Base-by-base conservation (phyloP, 2,113 vertebrate species). In the Cryptoleucopteryx plumbea region DNA sequence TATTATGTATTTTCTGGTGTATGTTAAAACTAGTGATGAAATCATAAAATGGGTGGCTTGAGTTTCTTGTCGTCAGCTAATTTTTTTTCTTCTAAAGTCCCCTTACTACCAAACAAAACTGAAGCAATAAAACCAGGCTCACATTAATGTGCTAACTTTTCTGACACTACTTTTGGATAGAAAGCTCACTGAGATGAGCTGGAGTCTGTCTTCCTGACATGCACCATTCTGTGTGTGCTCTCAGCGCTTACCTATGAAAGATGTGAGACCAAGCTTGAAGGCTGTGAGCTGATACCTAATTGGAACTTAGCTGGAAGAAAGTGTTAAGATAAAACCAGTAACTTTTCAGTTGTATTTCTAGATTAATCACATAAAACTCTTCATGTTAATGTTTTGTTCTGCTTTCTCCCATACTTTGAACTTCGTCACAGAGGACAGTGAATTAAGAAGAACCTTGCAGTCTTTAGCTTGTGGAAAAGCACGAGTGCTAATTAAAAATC, bases 401-500 rank as follows among this genome's bases (percentile, higher is more conserved):
- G 43, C 48, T 93, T 85, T 93, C n/a, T 86, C 55, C 47, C 22
- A 8, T 61, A 5, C 73, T 86, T 82, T 77, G 66, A 79, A 84
- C 70, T 93, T 78, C 45, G 75, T 47, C 48, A 34, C 97, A 99
- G 98, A 98, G 98, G 98, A 98, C 78, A 96, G 91, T 53, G 98
- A 99, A 93, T 80, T 99, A 88, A 97, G 98, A 93, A 97, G 98
- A 92, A 98, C 98, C 1, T 90, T 99, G 65, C 98, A 99, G 93
- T 98, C 98, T 34, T 96, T 99, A 71, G 98, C 98, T 45, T 99
- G 98, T 89, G 98, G 98, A 45, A 98, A 98, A 97, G 98, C 98
- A 9, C 96, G 98, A 15, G 98, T 98, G 9, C 62, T 99, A 92
- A 95, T 97, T 55, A 98, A 99, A 96, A 98, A 94, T 66, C 98